These are phyloP conservation scores for Orthosia gracilis DNA, from an alignment of 2,888 invertebrate genomes.

Conservation along the genomic window DNA sequence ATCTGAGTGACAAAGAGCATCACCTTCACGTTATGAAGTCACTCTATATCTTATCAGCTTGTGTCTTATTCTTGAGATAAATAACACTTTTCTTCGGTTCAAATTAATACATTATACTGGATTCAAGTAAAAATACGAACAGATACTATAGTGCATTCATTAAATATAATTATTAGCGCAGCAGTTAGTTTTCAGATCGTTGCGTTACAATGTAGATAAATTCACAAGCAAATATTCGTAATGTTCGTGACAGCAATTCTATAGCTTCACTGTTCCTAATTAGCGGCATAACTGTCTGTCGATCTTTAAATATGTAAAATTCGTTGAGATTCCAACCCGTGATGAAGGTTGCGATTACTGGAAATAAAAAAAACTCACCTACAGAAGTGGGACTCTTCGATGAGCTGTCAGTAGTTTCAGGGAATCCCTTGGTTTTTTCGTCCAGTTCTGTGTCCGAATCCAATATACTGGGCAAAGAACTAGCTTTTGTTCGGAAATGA, in stretches of 20 bases:
- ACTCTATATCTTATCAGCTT: slow-evolving; percentile 84
- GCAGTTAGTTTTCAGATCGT: slow-evolving; percentile 32
- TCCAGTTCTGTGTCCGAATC: slow-evolving; percentile 94
- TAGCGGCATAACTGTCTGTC: slow-evolving; percentile 21
- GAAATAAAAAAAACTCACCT: slow-evolving; percentile 80
- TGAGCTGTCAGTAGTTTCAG: slow-evolving; percentile 86
- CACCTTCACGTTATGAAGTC: slow-evolving; percentile 83
- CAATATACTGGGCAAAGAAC: slow-evolving; percentile 95
- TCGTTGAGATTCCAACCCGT: slow-evolving; percentile 9
- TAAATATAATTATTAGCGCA: slow-evolving; percentile 26
- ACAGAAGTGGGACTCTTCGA: slow-evolving; percentile 93
- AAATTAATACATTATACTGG: slow-evolving; percentile 69
- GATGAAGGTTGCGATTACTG: slow-evolving; percentile 1
- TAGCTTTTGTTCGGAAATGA: slow-evolving; percentile 92
- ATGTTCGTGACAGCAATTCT: slow-evolving; percentile 14
- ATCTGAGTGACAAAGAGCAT: slow-evolving; percentile 76
- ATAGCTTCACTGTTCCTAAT: slow-evolving; percentile 20
- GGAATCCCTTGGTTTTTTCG: slow-evolving; percentile 87
- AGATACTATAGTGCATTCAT: slow-evolving; percentile 32
- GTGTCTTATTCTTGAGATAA: slow-evolving; percentile 82
- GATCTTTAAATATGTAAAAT: slow-evolving; percentile 16
- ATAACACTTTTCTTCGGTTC: slow-evolving; percentile 75
- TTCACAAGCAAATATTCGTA: slow-evolving; percentile 19
- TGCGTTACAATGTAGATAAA: slow-evolving; percentile 25
- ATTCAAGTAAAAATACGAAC: slow-evolving; percentile 29